Base-by-base conservation (phyloP, 2,797 vertebrate species). In the Limnodromus scolopaceus region DNA sequence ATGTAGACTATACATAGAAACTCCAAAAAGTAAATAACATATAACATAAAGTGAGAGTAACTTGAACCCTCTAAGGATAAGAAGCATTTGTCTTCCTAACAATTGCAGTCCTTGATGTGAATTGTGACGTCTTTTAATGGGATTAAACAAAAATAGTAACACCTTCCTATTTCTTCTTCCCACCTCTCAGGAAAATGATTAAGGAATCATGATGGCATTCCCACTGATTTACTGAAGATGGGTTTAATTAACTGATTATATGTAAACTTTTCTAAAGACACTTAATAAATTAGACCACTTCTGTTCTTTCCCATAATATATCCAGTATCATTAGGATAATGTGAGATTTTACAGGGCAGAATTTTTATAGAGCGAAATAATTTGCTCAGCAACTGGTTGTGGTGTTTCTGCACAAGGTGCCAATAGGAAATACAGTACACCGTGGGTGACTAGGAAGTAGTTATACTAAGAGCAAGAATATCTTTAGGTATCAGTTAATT, bases 1-100 rank as follows among this genome's bases (percentile, higher is more conserved):
- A 18, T 0, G 0, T 5, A n/a, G 22, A 34, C 39, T 87, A 1
- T 71, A 61, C 1, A 0, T 54, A 58, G 20, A 75, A 64, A 80
- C n/a, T 41, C 32, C 22, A 10, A 39, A 68, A 64, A 71, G 34
- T 49, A 85, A 71, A 36, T 48, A 75, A 49, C n/a, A 36, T 58
- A 13, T 1, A 91, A 5, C 24, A 48, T 60, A 18, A 83, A 94
- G 18, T 34, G 58, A 58, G 60, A 92, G 34, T 65, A 75, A 3
- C 51, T 64, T 58, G 28, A 81, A 36, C 13, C 16, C 77, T 64
- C 14, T 63, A 43, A 70, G 41, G 41, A 53, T 57, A 58, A 90
- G 48, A 74, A 83, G 14, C 43, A 11, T 46, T 77, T 88, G 9
- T 68, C 63, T 87, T 39, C 80, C 17, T 54, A 60, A n/a, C 10